Conservation (phyloP, 2,797 vertebrate genomes). For the Anisognathus igniventris region DNA sequence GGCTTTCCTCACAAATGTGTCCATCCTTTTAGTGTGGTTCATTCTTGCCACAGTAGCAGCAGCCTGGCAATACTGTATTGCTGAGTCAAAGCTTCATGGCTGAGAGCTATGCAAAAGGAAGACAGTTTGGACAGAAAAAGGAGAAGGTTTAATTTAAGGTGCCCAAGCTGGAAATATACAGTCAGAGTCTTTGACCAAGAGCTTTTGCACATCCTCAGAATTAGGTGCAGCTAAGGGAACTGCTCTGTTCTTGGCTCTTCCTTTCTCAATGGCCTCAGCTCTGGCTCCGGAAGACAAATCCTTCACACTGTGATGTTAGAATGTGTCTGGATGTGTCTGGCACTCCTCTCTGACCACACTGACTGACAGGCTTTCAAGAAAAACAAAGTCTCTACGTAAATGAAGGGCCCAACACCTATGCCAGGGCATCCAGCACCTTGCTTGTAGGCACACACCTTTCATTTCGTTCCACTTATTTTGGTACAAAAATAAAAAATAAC, state of each 20-base stretch:
- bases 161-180: neutral
- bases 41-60: neutral
- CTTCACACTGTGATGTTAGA: accelerated
- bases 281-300: neutral
- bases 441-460: neutral
- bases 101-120: neutral
- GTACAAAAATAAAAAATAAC: neutral
- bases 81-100: neutral
- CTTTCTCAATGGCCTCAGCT: neutral
- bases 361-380: neutral
- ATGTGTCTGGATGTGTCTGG: neutral
- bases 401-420: accelerated
- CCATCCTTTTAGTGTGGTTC: neutral
- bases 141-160: neutral
- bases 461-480: neutral
- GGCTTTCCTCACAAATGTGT: neutral
- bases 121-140: neutral
- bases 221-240: neutral
- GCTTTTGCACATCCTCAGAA: neutral
- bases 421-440: neutral
- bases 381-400: neutral
- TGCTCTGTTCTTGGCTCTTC: neutral
- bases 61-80: accelerated
- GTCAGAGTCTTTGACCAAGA: neutral
- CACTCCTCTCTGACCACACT: neutral